These are phyloP conservation scores for Sinocyclocheilus rhinocerous DNA, from an alignment of 2,113 vertebrate species.

Conservation along the genomic window DNA sequence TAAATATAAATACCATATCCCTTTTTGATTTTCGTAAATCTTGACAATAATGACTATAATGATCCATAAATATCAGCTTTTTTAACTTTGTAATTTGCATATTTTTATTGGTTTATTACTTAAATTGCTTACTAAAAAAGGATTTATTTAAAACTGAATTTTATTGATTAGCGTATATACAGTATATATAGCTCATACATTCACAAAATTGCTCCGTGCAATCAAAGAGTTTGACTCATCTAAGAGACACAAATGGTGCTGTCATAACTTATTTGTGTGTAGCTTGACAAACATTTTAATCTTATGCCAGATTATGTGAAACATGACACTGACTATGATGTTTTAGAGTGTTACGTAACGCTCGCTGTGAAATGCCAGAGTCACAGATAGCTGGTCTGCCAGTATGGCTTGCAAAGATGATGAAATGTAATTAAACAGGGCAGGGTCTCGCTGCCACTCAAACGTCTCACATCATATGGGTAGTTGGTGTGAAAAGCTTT, in stretches of 20 bases:
- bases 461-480: background rate
- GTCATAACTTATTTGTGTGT: background rate
- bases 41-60: too few species aligned
- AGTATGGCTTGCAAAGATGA: constrained; percentile 16
- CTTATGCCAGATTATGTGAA: constrained; percentile 27
- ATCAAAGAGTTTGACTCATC: background rate
- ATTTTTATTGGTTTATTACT: too few species aligned
- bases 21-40: too few species aligned
- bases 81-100: too few species aligned
- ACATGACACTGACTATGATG: constrained; percentile 23
- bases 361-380: background rate
- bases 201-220: background rate
- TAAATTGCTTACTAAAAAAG: too few species aligned
- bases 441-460: background rate
- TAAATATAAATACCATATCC: too few species aligned
- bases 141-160: too few species aligned
- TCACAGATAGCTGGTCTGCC: constrained; percentile 13
- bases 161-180: too few species aligned
- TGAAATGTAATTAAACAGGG: constrained; percentile 18
- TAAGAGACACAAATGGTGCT: constrained; percentile 17
- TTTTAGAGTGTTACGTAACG: constrained; percentile 14
- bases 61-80: too few species aligned
- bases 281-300: constrained; percentile 21
- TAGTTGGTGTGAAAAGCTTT: constrained; percentile 1
- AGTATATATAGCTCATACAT: too few species aligned